Percentiles rank a stretch among this genome's conserved stretches.
phyloP scores from a whole-genome alignment of 2,113 vertebrate species.

The Pterocles burchelli region DNA sequence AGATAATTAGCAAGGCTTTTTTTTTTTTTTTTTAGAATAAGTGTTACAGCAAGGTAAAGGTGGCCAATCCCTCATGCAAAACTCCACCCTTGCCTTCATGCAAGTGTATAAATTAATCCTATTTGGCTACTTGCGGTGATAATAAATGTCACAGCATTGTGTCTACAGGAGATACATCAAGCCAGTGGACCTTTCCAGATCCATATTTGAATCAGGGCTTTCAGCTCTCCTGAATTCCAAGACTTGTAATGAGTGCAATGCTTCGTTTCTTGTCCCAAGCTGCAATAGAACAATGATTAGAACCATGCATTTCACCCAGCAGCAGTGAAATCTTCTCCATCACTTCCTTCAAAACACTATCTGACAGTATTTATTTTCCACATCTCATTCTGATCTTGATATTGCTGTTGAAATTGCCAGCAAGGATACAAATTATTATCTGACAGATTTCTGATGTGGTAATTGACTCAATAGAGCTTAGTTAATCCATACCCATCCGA shows the following conservation, averaged over 20 bases:
- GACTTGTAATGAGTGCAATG: not conserved
- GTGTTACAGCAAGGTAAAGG: not conserved
- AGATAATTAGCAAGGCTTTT: not conserved
- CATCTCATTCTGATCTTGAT: slow-evolving; percentile 7
- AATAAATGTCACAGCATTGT: not conserved
- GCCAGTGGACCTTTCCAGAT: not conserved
- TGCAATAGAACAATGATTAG: not conserved
- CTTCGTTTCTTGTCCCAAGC: not conserved
- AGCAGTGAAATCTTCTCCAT: not conserved
- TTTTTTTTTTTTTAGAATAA: not conserved
- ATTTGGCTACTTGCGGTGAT: not conserved
- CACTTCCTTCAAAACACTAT: not conserved
- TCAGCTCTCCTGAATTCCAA: not conserved
- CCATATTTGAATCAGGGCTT: not conserved
- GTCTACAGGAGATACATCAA: not conserved
- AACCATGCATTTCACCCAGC: not conserved
- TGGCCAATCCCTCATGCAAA: not conserved
- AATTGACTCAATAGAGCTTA: not conserved
- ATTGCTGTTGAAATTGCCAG: not conserved
- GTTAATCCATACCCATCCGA: not conserved
- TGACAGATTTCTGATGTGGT: not conserved
- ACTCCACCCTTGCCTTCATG: not conserved
- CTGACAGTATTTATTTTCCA: slow-evolving; percentile 23
- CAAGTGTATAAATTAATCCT: not conserved
- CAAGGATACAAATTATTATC: slow-evolving; percentile 6